Conservation (phyloP, 1,140 invertebrate genomes). For the Helicoverpa armigera region DNA sequence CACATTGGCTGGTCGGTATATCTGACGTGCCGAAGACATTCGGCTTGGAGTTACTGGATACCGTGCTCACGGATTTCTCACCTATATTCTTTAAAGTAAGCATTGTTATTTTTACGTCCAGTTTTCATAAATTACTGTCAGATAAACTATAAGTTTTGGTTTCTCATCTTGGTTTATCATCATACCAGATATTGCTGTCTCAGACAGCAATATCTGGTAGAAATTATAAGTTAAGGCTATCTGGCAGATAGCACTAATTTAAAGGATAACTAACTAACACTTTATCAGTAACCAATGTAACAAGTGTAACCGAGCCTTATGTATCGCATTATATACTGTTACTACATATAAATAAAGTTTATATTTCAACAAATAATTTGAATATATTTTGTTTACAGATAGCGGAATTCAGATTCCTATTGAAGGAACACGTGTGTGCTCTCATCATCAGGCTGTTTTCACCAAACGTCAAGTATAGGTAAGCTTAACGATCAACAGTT, state of each 20-base stretch:
- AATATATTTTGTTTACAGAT: conserved; percentile 88
- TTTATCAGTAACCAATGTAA: no score
- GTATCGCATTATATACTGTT: background rate
- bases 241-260: no score
- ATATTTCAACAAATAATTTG: background rate
- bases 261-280: no score
- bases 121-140: no score
- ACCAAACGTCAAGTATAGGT: conserved; percentile 97
- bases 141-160: no score
- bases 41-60: conserved; percentile 97
- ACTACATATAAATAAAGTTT: no score
- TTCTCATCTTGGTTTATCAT: no score
- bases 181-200: no score
- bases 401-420: conserved; percentile 96
- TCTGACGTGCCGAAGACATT: conserved; percentile 99
- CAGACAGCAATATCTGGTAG: no score
- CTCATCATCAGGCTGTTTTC: conserved; percentile 99
- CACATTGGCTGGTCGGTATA: conserved; percentile 97
- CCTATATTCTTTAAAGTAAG: conserved; percentile 96
- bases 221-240: no score
- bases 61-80: conserved; percentile 96
- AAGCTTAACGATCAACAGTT: conserved; percentile 57
- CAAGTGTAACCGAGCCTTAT: no score
- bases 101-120: conserved; percentile 45
- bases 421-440: conserved; percentile 99